Evolutionary conservation across 2,113 vertebrate genomes (phyloP), one percentile per base, ranked within the genome.

Genomic region (Forbesichthys papilliferus): DNA sequence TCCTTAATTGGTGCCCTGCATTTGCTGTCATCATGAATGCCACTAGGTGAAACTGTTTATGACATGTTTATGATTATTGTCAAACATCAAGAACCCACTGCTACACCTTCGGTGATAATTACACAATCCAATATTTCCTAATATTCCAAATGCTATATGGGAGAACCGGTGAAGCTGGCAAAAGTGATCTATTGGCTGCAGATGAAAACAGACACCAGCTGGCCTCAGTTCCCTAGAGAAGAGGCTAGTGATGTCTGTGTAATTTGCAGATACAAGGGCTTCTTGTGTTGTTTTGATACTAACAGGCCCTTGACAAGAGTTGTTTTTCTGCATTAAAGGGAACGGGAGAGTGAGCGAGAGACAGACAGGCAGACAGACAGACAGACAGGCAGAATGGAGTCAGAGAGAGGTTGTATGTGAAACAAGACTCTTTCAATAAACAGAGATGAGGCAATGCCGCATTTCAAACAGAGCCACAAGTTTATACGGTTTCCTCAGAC

Each of bases 161-260:
- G 87, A 87, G 81, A 88, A 85, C 85, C 69, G 67, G 77, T 60
- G 71, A 81, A 78, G 74, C 86, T 84, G 85, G 82, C 82, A 82
- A 87, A 80, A 88, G 78, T 88, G 87, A 91, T 90, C 85, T 90
- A 90, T 91, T 92, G 90, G 89, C 87, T 89, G 75, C 73, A 87
- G 90, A 93, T 90, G 88, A 92, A 92, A 93, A 93, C 90, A 92
- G 88, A 91, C 85, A 90, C 90, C 92, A 93, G 91, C 92, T 93
- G 90, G 86, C 78, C 85, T 85, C 81, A 65, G 69, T 86, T 89
- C 86, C 87, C 89, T 79, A 78, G 86, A 87, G 88, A 82, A 77
- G 63, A 75, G 61, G 79, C 84, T 79, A 78, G 70, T 83, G 84
- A 81, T 87, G 84, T 84, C 87, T 86, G 86, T 90, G 87, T 91